Percentiles rank a stretch among this genome's conserved stretches.
Evolutionary conservation across 35 echinoderm and acorn worm genomes (phyloP).

Genomic region (Amphiura filiformis): DNA sequence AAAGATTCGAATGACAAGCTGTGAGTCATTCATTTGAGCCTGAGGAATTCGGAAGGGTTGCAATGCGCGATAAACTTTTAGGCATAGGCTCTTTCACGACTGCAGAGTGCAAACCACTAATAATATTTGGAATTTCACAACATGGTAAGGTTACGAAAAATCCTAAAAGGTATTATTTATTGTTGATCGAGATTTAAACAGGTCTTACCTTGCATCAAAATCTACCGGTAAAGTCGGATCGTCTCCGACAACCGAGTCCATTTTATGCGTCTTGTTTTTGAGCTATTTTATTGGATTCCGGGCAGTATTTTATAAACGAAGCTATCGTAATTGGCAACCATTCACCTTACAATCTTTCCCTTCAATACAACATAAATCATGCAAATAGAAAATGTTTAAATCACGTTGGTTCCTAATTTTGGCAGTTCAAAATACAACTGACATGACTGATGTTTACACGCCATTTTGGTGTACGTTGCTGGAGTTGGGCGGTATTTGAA

Average conservation of each 20-base stretch:
- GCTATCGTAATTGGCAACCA: neutral
- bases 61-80: no score
- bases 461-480: neutral
- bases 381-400: neutral
- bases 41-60: no score
- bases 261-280: neutral
- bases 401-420: neutral
- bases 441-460: neutral
- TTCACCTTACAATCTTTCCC: neutral
- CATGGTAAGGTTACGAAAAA: no score
- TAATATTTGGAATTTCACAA: no score
- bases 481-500: neutral
- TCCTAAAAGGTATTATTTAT: no score
- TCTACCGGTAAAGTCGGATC: constrained; percentile 62
- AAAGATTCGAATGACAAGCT: no score
- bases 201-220: constrained; percentile 74
- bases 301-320: neutral
- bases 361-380: neutral
- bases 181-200: no score
- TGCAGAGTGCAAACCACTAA: no score
- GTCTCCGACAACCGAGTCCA: constrained; percentile 60
- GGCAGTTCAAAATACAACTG: neutral
- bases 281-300: neutral
- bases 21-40: no score
- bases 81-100: no score